Base-by-base conservation (phyloP, 2,888 invertebrate species). In the Seira ritae region DNA sequence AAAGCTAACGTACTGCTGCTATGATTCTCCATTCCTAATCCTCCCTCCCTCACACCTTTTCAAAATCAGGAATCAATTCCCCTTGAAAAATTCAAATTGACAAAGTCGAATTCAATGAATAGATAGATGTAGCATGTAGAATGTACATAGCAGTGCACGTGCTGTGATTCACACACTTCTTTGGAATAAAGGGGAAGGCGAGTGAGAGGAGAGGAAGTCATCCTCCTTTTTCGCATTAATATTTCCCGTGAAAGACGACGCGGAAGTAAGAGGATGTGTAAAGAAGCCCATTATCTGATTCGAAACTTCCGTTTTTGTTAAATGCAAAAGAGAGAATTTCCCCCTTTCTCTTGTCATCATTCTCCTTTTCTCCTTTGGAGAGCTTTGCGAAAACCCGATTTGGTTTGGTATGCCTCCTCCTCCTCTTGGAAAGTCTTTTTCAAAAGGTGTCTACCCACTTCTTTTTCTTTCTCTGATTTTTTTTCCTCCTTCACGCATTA, bases 241-340 rank as follows among this genome's bases (percentile, higher is more conserved):
- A 31, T 31, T 31, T 31, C 31, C 31, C 31, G 31, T 31, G 31
- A 31, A 31, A 31, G 31, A 31, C 31, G 72, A 79, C 67, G 72
- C 79, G 73, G 68, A 79, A 73, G 79, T 71, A 78, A 69, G 66
- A 68, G 71, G 78, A 78, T 71, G 50, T 65, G 70, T 78, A 78
- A 65, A 66, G 79, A 67, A 72, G 60, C 65, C 78, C 67, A 73
- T 79, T 79, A 79, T 79, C 79, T 79, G 79, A 79, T 79, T 73
- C 72, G 79, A 79, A 79, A 79, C 72, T 79, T 79, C 72, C 79
- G 79, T 73, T 79, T 31, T 50, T 72, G 72, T 66, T 73, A 68
- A 72, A 79, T 72, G 79, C 68, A 73, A 62, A 67, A 66, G 70
- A 31, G 31, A 31, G 31, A 31, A 31, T 31, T 31, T 31, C 31